Evolutionary conservation across 1,140 invertebrate genomes (phyloP), one percentile per base, ranked within the genome.

Genomic region (Drosophila littoralis): DNA sequence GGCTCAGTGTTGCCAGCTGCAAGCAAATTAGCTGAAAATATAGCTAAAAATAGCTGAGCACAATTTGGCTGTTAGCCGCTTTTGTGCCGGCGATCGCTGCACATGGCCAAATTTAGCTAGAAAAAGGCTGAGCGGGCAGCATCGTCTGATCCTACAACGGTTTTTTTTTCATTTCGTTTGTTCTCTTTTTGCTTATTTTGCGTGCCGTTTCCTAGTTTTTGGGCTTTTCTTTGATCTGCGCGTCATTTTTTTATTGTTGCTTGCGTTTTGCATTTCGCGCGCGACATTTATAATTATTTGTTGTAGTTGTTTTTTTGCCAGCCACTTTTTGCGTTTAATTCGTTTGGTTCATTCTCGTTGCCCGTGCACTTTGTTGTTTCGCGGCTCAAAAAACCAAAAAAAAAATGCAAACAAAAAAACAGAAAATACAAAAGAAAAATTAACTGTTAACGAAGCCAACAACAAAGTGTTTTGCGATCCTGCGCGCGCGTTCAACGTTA

Each of bases 261-360:
- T 32, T 43, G 9, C 7, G 22, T 54, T 36, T 40, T 36, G 7
- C 13, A n/a, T 59, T 48, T 74, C 46, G 43, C 60, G 69, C 51
- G 71, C 54, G 50, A 15, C 17, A 51, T 54, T 63, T 40, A 55
- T 46, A 61, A 61, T 35, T 46, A 35, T 63, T 13, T 36, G 32
- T 45, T 43, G 12, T 7, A 7, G 15, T 43, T 43, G 33, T 33
- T 4, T 43, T 45, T 40, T 64, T 50, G 17, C 33, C 8, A 51
- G 51, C 35, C 72, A 80, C 67, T 80, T 71, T 66, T 36, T 51
- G 71, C 15, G 59, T 50, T 15, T 17, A n/a, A 52, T 52, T 55
- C 9, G 22, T 40, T 59, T 55, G 15, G 58, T 64, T 58, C 8
- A 55, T 35, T 60, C 35, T n/a, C 22, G 13, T 58, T n/a, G 61